These are phyloP conservation scores for Platypus cylindrus DNA, from an alignment of 2,888 invertebrate genomes.

Conservation along the genomic window DNA sequence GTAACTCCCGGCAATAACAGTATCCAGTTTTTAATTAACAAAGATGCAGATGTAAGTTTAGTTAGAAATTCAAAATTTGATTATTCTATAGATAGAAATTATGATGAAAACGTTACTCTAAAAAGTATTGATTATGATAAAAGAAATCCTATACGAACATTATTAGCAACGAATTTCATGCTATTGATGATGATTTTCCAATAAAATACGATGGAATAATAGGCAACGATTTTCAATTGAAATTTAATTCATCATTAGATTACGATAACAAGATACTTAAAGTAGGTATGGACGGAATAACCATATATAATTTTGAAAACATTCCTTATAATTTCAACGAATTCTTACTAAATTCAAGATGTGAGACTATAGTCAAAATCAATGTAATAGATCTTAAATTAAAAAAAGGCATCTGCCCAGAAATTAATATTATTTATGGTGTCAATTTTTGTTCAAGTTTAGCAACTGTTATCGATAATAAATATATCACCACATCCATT, in stretches of 20 bases:
- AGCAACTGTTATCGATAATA: conserved; percentile 5
- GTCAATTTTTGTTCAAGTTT: conserved; percentile 10
- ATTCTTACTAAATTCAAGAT: conserved; percentile 1
- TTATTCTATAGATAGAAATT: no score
- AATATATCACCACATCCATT: conserved; percentile 10
- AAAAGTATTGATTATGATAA: no score
- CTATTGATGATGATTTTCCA: conserved; percentile 11
- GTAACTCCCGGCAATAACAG: no score
- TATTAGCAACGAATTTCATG: conserved; percentile 7
- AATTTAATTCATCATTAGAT: conserved; percentile 6
- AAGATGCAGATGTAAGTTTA: no score
- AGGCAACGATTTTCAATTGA: conserved; percentile 12
- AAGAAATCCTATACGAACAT: no score
- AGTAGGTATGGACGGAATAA: conserved; percentile 1
- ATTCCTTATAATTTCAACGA: neutral
- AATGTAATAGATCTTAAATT: conserved; percentile 5
- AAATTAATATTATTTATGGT: conserved; percentile 6
- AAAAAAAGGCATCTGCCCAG: conserved; percentile 9
- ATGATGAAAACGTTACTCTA: no score
- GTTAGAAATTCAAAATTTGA: no score
- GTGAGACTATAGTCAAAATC: conserved; percentile 9
- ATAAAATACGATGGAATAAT: conserved; percentile 16
- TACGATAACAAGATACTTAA: conserved; percentile 13
- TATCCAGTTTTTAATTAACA: no score
- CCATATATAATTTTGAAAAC: conserved; percentile 1